These are phyloP conservation scores for Pachypsylla venusta DNA, from an alignment of 1,140 invertebrate genomes.

Conservation along the genomic window DNA sequence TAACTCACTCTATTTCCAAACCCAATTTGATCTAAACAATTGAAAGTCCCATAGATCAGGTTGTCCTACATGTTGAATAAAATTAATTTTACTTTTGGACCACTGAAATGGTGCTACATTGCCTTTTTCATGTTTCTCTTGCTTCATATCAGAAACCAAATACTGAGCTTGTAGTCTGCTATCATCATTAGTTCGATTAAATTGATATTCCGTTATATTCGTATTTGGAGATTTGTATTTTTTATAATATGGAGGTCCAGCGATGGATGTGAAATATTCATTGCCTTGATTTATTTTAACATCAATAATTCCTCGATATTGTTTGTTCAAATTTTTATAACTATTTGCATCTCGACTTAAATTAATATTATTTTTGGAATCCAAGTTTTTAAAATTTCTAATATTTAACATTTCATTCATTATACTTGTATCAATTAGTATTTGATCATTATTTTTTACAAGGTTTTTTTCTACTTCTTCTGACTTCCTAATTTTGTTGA, in stretches of 20 bases:
- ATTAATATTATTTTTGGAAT: not conserved
- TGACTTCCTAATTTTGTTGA: not conserved
- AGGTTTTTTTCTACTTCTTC: not conserved
- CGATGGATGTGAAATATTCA: conserved; percentile 16
- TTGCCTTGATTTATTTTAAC: conserved; percentile 18
- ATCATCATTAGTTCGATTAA: conserved; percentile 14
- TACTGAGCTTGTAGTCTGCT: no score
- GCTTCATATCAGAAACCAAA: no score
- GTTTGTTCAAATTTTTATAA: not conserved
- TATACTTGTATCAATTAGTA: no score
- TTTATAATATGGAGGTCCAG: conserved; percentile 22
- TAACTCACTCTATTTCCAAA: conserved; percentile 34
- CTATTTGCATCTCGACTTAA: not conserved
- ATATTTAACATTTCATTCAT: no score
- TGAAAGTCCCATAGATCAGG: conserved; percentile 60
- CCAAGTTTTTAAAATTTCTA: not conserved
- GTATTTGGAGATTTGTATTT: conserved; percentile 25
- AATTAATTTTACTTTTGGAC: conserved; percentile 46
- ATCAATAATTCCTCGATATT: conserved; percentile 20
- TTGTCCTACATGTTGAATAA: conserved; percentile 51
- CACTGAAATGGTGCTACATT: conserved; percentile 47
- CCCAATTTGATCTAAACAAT: conserved; percentile 37
- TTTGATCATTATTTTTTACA: no score
- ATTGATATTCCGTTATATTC: conserved; percentile 11
- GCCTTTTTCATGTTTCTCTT: no score